Percentiles rank a stretch among this genome's conserved stretches.
Conservation (phyloP, 2,888 invertebrate species). For the Drosophila histrio region DNA sequence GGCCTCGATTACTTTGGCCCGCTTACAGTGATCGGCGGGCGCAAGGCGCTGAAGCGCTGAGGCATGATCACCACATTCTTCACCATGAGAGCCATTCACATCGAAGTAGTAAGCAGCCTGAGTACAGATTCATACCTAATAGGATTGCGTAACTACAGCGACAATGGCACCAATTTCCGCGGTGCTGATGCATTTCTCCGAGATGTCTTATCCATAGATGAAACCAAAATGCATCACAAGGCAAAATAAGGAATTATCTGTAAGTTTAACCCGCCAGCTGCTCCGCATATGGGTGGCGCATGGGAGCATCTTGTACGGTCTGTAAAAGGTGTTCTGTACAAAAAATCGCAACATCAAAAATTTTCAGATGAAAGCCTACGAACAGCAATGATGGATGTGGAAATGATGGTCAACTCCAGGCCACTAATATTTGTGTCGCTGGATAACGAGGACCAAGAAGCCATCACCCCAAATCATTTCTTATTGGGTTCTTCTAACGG, state of each 20-base stretch:
- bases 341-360: background rate
- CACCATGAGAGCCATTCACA: background rate
- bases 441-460: background rate
- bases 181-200: no score
- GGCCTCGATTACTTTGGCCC: constrained; percentile 1
- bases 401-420: background rate
- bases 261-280: no score
- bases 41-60: no score
- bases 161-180: no score
- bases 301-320: no score
- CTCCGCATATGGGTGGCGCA: background rate
- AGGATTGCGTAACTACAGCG: background rate
- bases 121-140: background rate
- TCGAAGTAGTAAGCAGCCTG: background rate
- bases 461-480: background rate
- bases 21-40: no score
- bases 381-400: background rate
- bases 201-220: no score
- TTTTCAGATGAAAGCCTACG: background rate
- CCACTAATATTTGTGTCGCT: background rate
- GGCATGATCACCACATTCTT: no score
- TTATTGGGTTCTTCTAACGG: background rate
- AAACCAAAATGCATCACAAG: no score
- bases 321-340: background rate
- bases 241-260: no score